These are phyloP conservation scores for Rhinella marina DNA, from an alignment of 2,797 vertebrate genomes.

Conservation along the genomic window DNA sequence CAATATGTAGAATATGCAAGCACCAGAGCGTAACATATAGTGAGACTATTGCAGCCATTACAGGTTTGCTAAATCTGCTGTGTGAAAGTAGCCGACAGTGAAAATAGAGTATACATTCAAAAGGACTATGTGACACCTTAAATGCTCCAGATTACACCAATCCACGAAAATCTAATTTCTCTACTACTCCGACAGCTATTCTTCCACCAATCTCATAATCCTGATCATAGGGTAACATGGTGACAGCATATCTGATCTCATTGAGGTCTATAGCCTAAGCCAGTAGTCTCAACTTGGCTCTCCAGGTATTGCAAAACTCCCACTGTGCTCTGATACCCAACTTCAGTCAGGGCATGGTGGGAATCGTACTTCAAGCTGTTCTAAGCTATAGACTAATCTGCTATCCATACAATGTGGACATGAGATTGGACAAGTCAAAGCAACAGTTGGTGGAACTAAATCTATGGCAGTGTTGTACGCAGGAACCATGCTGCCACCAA, in stretches of 20 bases:
- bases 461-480: no score
- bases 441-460: background rate
- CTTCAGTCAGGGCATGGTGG: no score
- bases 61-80: no score
- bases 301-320: background rate
- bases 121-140: background rate
- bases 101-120: background rate
- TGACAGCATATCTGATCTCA: background rate
- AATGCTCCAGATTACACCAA: background rate
- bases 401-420: background rate
- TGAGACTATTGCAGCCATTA: background rate
- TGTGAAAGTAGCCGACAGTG: background rate
- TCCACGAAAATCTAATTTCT: background rate
- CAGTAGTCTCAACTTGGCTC: background rate
- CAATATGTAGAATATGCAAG: no score
- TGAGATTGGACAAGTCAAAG: background rate
- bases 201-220: background rate
- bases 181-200: background rate
- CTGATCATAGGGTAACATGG: background rate
- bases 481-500: background rate
- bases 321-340: background rate
- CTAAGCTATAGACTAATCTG: background rate
- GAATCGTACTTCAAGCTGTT: background rate
- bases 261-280: background rate
- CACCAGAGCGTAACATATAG: no score